phyloP scores from a whole-genome alignment of 2,113 vertebrate genomes.

The Jacana jacana region DNA sequence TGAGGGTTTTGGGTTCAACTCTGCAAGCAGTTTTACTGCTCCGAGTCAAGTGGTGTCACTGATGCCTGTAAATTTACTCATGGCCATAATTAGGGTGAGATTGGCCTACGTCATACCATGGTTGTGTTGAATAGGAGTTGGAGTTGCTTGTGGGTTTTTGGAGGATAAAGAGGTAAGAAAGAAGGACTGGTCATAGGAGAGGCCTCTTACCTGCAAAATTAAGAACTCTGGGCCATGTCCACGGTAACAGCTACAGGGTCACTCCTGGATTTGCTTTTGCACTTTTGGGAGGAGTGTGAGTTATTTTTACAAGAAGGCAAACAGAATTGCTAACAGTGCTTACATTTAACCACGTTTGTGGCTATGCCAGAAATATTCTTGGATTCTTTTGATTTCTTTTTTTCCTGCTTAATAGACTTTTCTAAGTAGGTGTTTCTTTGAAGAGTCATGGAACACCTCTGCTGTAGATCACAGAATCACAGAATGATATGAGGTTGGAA shows the following conservation, averaged over 20 bases:
- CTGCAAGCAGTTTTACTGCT: not conserved
- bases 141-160: not conserved
- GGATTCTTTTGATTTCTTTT: not conserved
- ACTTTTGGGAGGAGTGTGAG: not conserved
- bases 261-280: not conserved
- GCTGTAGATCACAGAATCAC: not conserved
- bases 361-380: not conserved
- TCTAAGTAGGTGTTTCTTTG: not conserved
- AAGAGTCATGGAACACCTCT: not conserved
- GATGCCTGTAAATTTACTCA: not conserved
- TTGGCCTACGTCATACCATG: not conserved
- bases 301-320: not conserved
- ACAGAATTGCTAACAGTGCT: not conserved
- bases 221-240: not conserved
- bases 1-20: not conserved
- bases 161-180: not conserved
- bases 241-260: not conserved
- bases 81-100: not conserved
- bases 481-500: too few species aligned
- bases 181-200: fast-evolving
- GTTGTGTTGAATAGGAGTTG: fast-evolving
- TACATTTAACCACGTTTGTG: not conserved
- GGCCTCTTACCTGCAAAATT: not conserved
- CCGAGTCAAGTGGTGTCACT: not conserved
- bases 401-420: not conserved